Evolutionary conservation across 2,797 vertebrate genomes (phyloP).

Genomic region (Luscinia luscinia): DNA sequence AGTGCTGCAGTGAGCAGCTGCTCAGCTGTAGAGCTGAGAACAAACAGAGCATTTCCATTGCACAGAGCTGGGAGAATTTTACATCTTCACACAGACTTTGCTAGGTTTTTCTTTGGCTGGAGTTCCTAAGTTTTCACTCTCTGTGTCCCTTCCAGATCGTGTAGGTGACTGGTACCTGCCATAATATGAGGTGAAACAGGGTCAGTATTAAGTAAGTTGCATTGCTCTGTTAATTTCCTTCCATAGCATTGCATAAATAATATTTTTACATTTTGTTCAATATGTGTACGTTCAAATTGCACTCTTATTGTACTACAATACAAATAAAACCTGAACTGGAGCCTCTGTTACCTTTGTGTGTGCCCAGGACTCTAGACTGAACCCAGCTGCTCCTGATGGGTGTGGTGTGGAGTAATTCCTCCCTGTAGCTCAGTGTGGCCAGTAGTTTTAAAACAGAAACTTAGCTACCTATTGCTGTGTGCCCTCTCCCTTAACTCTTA

Average conservation of each 20-base stretch:
- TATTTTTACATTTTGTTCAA: constrained; percentile 74
- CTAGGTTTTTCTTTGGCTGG: constrained; percentile 30
- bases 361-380: constrained; percentile 13
- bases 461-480: background rate
- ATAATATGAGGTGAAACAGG: constrained; percentile 68
- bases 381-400: background rate
- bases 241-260: constrained; percentile 69
- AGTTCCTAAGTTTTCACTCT: constrained; percentile 39
- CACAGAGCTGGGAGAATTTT: constrained; percentile 35
- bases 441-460: background rate
- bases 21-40: constrained; percentile 34
- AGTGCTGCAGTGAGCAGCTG: constrained; percentile 17
- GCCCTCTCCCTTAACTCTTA: background rate
- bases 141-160: constrained; percentile 19
- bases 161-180: constrained; percentile 61
- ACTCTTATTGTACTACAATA: constrained; percentile 74
- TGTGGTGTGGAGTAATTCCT: background rate
- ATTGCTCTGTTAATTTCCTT: constrained; percentile 66
- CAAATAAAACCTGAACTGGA: constrained; percentile 77
- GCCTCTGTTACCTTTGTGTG: constrained; percentile 50
- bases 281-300: constrained; percentile 77
- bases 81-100: constrained; percentile 34
- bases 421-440: background rate
- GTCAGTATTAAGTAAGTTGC: constrained; percentile 62
- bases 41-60: constrained; percentile 39